Percentiles rank a stretch among this genome's conserved stretches.
Evolutionary conservation across 2,888 invertebrate genomes (phyloP).

Genomic region (Chrysodeixis includens): DNA sequence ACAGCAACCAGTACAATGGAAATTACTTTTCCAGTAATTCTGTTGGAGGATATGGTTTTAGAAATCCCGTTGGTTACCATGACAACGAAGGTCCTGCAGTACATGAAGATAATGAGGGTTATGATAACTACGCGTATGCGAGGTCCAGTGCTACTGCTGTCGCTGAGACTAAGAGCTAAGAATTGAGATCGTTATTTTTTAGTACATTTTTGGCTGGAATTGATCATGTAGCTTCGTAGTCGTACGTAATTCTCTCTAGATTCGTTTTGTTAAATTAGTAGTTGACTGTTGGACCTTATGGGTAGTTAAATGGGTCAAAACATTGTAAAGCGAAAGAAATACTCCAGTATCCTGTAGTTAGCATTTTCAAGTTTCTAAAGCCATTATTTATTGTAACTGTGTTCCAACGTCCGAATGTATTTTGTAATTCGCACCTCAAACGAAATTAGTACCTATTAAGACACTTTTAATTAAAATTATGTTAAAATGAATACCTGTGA

Average conservation of each 20-base stretch:
- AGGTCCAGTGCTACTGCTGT: constrained; percentile 62
- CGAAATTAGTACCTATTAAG: constrained; percentile 9
- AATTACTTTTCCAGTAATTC: constrained; percentile 73
- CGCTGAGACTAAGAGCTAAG: constrained; percentile 45
- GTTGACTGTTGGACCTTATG: too few relatives aligned
- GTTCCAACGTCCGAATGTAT: neutral
- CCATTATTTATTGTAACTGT: neutral
- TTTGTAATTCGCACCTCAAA: neutral
- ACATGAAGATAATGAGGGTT: constrained; percentile 61
- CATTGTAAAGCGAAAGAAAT: too few relatives aligned
- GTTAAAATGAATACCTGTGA: constrained; percentile 33
- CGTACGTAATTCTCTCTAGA: too few relatives aligned
- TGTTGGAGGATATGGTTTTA: constrained; percentile 69
- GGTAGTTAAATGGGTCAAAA: too few relatives aligned
- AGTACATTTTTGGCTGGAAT: too few relatives aligned
- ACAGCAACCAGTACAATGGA: constrained; percentile 83
- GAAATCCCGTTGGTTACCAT: constrained; percentile 68
- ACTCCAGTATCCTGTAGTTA: too few relatives aligned
- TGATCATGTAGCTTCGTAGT: too few relatives aligned
- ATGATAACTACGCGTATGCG: constrained; percentile 56
- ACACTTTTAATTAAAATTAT: constrained; percentile 5
- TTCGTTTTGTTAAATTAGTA: too few relatives aligned
- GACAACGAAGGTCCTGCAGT: constrained; percentile 63
- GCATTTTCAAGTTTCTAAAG: too few relatives aligned
- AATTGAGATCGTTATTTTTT: neutral